Evolutionary conservation across 2,888 invertebrate species (phyloP), one percentile per base, ranked within the genome.

Genomic region (Pristionchus exspectatus): DNA sequence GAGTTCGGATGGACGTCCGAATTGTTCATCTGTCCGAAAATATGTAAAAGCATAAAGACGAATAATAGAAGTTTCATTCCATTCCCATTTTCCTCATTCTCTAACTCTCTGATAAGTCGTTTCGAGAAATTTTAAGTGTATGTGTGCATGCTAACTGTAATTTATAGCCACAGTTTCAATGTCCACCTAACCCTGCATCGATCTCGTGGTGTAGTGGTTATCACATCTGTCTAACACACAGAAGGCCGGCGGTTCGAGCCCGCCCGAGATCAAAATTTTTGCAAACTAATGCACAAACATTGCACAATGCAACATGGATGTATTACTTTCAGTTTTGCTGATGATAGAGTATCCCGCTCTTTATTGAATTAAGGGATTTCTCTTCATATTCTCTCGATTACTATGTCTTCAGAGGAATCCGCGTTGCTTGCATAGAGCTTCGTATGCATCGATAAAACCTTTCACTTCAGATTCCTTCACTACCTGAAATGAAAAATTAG

Each of bases 191-290:
- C 7, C 59, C 10, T 59, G 3, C n/a, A 63, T 5, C 2, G 89
- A 89, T 90, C 90, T 90, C 90, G 90, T 90, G 90, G 91, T 91
- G 91, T 91, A 91, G 91, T 91, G 91, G 91, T 92, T 92, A 92
- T 92, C 92, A 92, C 92, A 91, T 92, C 92, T 92, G 92, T 91
- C 92, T 92, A 92, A 92, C 92, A 92, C 92, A 92, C 92, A 92
- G 92, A 92, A 92, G 92, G 92, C 89, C 92, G 91, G 92, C 91
- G 91, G 92, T 92, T 92, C 91, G 91, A 92, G 91, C 92, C 92
- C 92, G 91, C 92, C 92, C 91, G 92, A 92, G 91, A 92, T 92
- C 92, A 92, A 91, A 91, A 4, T 0, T 69, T 87, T 81, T 81
- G 81, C n/a, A n/a, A 12, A 14, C 50, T 12, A 4, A 10, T 33